Percentiles rank a stretch among this genome's conserved stretches.
These are phyloP conservation scores for Plumapathes pennacea DNA, from an alignment of 92 coral and sea anemone genomes.

Conservation along the genomic window DNA sequence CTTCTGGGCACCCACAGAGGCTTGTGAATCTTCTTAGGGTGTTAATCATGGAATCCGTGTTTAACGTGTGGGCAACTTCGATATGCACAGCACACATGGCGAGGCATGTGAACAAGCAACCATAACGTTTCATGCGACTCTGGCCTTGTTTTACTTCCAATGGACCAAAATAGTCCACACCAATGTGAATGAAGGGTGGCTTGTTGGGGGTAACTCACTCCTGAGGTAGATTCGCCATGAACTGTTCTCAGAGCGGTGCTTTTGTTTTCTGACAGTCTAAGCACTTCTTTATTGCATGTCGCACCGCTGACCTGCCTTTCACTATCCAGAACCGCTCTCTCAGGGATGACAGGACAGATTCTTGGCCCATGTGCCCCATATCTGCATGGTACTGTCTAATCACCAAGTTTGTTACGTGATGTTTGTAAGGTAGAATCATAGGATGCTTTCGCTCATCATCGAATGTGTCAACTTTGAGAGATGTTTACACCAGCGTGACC, in stretches of 20 bases:
- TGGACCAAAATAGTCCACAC: slow-evolving; percentile 64
- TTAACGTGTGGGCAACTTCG: no score
- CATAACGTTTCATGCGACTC: slow-evolving; percentile 34
- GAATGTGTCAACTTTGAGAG: neutral
- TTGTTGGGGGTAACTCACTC: slow-evolving; percentile 41
- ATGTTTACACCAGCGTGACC: no score
- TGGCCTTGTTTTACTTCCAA: slow-evolving; percentile 59
- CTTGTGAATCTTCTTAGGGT: no score
- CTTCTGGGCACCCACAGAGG: no score
- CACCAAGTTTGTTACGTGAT: neutral
- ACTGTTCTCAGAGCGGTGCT: slow-evolving; percentile 33
- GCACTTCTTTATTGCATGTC: slow-evolving; percentile 38
- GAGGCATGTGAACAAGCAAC: slow-evolving; percentile 36
- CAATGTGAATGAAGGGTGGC: slow-evolving; percentile 49
- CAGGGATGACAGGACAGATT: slow-evolving; percentile 22
- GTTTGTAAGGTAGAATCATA: neutral
- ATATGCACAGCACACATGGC: slow-evolving; percentile 24
- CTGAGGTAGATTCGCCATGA: slow-evolving; percentile 54
- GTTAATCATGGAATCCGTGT: no score
- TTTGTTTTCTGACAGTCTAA: slow-evolving; percentile 41
- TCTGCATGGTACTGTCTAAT: neutral
- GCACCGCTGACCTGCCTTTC: slow-evolving; percentile 51
- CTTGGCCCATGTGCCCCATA: slow-evolving; percentile 45
- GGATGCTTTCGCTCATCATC: neutral
- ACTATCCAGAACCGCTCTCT: slow-evolving; percentile 45